Conservation (phyloP, 2,113 vertebrate genomes). For the Ailurus styani region DNA sequence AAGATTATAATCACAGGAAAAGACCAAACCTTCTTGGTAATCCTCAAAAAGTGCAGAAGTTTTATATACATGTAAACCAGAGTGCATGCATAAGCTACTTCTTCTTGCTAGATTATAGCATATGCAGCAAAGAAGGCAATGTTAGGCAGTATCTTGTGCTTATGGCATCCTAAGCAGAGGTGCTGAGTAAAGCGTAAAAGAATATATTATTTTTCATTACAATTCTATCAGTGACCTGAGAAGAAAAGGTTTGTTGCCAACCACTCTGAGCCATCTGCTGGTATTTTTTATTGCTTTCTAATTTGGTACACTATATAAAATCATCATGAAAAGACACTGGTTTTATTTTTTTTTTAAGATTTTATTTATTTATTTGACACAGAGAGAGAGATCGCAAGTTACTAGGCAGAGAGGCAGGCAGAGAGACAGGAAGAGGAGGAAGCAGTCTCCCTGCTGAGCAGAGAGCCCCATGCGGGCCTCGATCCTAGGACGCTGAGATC, state of each 20-base stretch:
- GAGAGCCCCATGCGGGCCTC: too few species aligned
- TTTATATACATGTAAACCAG: neutral
- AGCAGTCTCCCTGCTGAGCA: too few species aligned
- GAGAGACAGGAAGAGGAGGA: too few species aligned
- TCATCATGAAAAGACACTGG: neutral
- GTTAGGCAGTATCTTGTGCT: neutral
- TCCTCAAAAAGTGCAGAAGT: neutral
- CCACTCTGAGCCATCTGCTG: neutral
- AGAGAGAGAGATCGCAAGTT: too few species aligned
- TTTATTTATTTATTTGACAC: too few species aligned
- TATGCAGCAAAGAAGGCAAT: neutral
- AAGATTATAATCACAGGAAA: neutral
- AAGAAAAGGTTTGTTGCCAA: neutral
- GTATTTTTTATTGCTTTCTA: conserved; percentile 12
- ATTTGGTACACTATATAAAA: neutral
- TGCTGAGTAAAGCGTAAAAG: neutral
- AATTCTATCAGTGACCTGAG: neutral
- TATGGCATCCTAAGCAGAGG: neutral
- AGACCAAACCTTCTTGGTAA: neutral
- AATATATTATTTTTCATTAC: conserved; percentile 2
- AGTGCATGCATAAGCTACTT: neutral
- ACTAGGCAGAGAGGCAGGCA: too few species aligned
- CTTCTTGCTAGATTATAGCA: neutral
- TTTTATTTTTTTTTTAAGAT: too few species aligned
- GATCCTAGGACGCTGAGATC: too few species aligned